Evolutionary conservation across 2,113 vertebrate species (phyloP), one percentile per base, ranked within the genome.

Genomic region (Talpa occidentalis): DNA sequence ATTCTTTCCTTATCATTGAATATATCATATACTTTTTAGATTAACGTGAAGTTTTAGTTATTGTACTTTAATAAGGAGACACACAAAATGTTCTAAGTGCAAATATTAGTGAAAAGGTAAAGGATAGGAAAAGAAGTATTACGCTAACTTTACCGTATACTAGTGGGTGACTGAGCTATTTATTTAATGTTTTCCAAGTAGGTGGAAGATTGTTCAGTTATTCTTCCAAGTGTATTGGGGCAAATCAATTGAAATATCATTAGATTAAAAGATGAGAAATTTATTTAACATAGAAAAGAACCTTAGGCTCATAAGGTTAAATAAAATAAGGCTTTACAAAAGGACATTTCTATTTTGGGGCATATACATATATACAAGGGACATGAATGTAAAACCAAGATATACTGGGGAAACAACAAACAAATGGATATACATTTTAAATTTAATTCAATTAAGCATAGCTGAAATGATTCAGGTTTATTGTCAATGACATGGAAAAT

Each of bases 211-310:
- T 83, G 24, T 4, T 82, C 42, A 87, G 14, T 49, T 94, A 91
- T 83, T 77, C 87, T 64, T 91, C 32, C 40, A 32, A 87, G 42
- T 81, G 35, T 54, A 30, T 16, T 54, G 9, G 19, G 56, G 28
- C 21, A 78, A 93, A 66, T 83, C 32, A 91, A 72, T 30, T 44
- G 44, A 91, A 95, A 44, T 74, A 74, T 37, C n/a, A 77, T 88
- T 26, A 77, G 42, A 64, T 54, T 78, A 42, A 77, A 87, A 86
- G 64, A 72, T 70, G 7, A 72, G 30, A 64, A 73, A 91, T 54
- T 89, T 17, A 59, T 66, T 49, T 66, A 44, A 89, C 28, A 72
- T 17, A 85, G n/a, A 21, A 84, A 89, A 95, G 56, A 64, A 62
- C 6, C 62, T 44, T 15, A 47, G 30, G 15, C 47, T 85, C 64